A percentile compares a stretch with the other conserved stretches of the same genome.
Conservation (phyloP, 2,113 vertebrate species). For the Opisthocomus hoazin region DNA sequence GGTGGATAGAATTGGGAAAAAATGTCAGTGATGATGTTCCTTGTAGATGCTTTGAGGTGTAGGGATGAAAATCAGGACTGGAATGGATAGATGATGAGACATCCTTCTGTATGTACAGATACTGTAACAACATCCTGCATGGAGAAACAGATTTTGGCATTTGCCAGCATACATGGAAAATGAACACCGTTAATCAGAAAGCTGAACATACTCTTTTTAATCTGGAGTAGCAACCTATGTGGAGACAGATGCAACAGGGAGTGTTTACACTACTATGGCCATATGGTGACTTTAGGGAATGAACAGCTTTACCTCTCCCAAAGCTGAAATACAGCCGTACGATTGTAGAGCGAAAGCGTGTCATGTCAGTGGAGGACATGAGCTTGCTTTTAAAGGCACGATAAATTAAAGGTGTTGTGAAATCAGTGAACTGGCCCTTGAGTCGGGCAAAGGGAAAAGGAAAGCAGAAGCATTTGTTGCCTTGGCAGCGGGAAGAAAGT, state of each 20-base stretch:
- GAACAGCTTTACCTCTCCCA: neutral
- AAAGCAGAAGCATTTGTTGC: neutral
- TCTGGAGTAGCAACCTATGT: neutral
- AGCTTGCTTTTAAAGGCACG: neutral
- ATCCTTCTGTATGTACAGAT: neutral
- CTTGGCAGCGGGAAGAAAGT: rapidly evolving
- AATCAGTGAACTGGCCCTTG: neutral
- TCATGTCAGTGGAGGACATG: neutral
- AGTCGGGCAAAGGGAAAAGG: neutral
- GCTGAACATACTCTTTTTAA: neutral
- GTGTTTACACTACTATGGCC: neutral
- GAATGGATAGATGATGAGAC: neutral
- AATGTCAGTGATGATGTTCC: neutral
- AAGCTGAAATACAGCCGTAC: neutral
- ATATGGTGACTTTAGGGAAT: neutral
- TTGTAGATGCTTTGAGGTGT: neutral
- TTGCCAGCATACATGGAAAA: neutral
- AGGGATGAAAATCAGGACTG: neutral
- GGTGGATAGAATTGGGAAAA: neutral
- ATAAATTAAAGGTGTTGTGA: neutral
- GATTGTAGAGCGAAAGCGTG: neutral
- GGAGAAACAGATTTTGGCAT: neutral
- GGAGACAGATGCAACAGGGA: neutral
- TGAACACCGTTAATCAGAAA: neutral
- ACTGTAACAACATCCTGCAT: rapidly evolving